phyloP scores from a whole-genome alignment of 2,888 invertebrate species.

The Mesoligia furuncula region DNA sequence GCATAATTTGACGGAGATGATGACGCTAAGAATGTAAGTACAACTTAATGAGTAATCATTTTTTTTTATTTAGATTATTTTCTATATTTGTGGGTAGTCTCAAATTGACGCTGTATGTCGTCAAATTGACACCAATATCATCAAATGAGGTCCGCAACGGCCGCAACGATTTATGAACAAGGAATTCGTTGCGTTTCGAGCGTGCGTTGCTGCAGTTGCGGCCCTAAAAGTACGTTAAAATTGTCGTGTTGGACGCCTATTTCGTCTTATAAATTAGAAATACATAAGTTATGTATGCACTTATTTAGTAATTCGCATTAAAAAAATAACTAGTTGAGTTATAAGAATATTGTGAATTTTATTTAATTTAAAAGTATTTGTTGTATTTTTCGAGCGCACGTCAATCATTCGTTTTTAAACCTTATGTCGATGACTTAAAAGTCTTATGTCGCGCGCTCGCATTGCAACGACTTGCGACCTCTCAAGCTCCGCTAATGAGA shows the following conservation, averaged over 20 bases:
- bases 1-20: conserved; percentile 38
- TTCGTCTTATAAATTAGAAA: background rate
- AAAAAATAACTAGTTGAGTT: conserved; percentile 16
- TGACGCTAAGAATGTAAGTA: conserved; percentile 47
- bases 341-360: conserved; percentile 10
- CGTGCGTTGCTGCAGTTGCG: no score
- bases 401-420: background rate
- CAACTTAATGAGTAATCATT: conserved; percentile 12
- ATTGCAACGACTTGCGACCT: background rate
- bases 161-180: background rate
- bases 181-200: background rate
- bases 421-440: background rate
- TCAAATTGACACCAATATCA: background rate
- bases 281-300: conserved; percentile 20
- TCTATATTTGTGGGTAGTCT: background rate
- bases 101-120: background rate
- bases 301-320: conserved; percentile 1
- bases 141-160: background rate
- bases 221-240: background rate
- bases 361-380: background rate
- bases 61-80: conserved; percentile 21
- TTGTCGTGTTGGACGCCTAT: background rate
- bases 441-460: background rate
- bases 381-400: background rate
- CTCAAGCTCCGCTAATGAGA: no score